These are phyloP conservation scores for Benthosema pterotum DNA, from an alignment of 2,797 vertebrate species.

Conservation along the genomic window DNA sequence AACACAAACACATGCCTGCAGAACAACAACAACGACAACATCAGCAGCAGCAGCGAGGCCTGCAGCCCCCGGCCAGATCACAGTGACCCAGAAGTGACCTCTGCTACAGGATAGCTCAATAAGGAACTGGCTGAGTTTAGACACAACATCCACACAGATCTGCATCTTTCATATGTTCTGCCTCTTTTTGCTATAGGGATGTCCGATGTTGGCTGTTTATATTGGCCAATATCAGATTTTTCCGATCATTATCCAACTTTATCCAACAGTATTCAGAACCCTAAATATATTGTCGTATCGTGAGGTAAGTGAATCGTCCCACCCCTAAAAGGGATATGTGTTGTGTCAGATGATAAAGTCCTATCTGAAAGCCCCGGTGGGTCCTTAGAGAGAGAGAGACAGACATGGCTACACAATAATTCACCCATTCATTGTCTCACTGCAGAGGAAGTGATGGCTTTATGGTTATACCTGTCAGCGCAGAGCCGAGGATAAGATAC, in stretches of 20 bases:
- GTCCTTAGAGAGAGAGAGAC: slow-evolving; percentile 32
- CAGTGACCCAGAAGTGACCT: slow-evolving; percentile 22
- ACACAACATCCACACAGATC: too few relatives aligned
- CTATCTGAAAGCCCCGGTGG: slow-evolving; percentile 27
- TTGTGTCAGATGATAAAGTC: slow-evolving; percentile 47
- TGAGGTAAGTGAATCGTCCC: too few relatives aligned
- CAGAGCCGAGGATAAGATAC: slow-evolving; percentile 67
- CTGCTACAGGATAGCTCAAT: slow-evolving; percentile 2
- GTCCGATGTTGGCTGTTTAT: too few relatives aligned
- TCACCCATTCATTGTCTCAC: slow-evolving; percentile 37
- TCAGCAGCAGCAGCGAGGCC: slow-evolving; percentile 2
- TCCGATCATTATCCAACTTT: too few relatives aligned
- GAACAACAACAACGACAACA: slow-evolving; percentile 57
- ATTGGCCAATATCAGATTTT: too few relatives aligned
- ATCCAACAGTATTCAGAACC: too few relatives aligned
- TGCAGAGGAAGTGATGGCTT: slow-evolving; percentile 61
- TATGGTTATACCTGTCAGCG: slow-evolving; percentile 70
- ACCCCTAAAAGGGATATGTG: slow-evolving; percentile 25
- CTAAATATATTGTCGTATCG: too few relatives aligned
- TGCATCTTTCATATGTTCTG: too few relatives aligned
- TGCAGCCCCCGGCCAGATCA: slow-evolving; percentile 47
- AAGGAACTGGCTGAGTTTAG: too few relatives aligned
- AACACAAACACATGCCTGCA: slow-evolving; percentile 53
- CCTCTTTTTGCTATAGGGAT: too few relatives aligned
- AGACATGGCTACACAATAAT: slow-evolving; percentile 58